Evolutionary conservation across 2,888 invertebrate genomes (phyloP).

Genomic region (Heteromyza rotundicornis): DNA sequence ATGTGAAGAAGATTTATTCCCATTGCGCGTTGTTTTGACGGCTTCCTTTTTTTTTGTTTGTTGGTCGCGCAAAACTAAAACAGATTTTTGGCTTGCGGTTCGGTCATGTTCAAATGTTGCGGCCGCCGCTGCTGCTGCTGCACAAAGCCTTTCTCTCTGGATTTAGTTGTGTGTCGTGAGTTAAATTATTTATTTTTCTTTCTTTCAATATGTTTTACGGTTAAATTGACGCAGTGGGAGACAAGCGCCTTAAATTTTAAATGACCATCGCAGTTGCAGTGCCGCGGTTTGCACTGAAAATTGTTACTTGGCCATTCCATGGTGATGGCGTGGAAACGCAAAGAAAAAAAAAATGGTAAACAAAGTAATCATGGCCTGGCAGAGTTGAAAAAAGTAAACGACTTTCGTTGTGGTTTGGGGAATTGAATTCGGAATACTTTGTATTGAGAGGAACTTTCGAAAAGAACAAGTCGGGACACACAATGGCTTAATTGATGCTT

Average conservation of each 20-base stretch:
- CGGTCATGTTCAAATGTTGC: background rate
- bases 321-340: background rate
- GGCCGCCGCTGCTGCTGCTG: background rate
- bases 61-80: background rate
- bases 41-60: background rate
- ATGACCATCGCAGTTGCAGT: background rate
- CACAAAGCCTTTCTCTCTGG: background rate
- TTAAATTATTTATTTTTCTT: background rate
- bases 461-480: no score
- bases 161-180: background rate
- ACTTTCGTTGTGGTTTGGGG: no score
- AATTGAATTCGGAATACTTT: no score
- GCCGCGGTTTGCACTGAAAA: background rate
- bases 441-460: no score
- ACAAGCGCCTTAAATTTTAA: background rate
- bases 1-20: conserved; percentile 17
- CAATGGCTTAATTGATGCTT: no score
- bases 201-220: background rate
- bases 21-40: conserved; percentile 11
- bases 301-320: background rate
- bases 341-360: background rate
- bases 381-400: no score
- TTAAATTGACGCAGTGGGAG: conserved; percentile 5
- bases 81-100: background rate
- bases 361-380: no score